These are phyloP conservation scores for Hoplodrina blanda DNA, from an alignment of 2,888 invertebrate genomes.

Conservation along the genomic window DNA sequence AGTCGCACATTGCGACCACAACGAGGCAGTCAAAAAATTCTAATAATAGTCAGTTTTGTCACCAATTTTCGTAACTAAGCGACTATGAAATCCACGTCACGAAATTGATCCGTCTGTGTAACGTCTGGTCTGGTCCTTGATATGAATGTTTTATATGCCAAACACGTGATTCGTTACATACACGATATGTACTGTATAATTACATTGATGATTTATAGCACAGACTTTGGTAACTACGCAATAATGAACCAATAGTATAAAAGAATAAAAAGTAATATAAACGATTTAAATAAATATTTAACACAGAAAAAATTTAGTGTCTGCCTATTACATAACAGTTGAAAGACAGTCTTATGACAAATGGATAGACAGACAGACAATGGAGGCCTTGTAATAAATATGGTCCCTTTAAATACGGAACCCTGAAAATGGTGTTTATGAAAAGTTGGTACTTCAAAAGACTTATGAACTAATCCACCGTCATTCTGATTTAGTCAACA, in stretches of 20 bases:
- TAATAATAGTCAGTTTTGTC: neutral
- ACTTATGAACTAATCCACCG: neutral
- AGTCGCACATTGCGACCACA: too few relatives aligned
- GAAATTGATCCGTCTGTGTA: slow-evolving; percentile 72
- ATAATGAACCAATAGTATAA: slow-evolving; percentile 14
- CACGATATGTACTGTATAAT: slow-evolving; percentile 36
- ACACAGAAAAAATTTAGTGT: too few relatives aligned
- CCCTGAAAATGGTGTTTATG: too few relatives aligned
- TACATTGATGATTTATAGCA: slow-evolving; percentile 28
- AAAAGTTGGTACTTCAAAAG: too few relatives aligned
- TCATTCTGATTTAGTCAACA: neutral
- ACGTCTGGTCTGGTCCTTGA: slow-evolving; percentile 62
- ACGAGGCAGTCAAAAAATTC: too few relatives aligned
- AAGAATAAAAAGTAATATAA: slow-evolving; percentile 8
- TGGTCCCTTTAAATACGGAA: too few relatives aligned
- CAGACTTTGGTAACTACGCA: slow-evolving; percentile 56
- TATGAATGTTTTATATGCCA: slow-evolving; percentile 54
- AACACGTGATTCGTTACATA: slow-evolving; percentile 54
- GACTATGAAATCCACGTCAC: slow-evolving; percentile 47
- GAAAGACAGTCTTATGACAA: too few relatives aligned
- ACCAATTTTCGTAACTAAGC: slow-evolving; percentile 34
- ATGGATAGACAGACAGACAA: too few relatives aligned
- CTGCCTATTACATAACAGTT: too few relatives aligned
- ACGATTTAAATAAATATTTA: slow-evolving; percentile 17
- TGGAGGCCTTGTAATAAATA: too few relatives aligned